A percentile compares a stretch with the other conserved stretches of the same genome.
Conservation (phyloP, 30 jellyfish, hydroid and myxozoan species). For the Aurelia sp. region DNA sequence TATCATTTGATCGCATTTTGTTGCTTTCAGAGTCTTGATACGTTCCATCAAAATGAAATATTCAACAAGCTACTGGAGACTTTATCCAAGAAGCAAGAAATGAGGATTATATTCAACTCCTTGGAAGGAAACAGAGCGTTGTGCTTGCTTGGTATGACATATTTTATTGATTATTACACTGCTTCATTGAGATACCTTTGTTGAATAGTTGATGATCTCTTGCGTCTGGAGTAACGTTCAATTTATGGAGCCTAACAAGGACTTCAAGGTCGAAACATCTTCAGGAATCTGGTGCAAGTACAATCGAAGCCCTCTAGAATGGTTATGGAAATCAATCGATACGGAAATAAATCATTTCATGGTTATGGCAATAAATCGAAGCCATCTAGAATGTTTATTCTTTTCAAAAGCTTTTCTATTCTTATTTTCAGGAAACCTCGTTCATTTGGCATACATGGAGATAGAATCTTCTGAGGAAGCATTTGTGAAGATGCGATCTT, state of each 20-base stretch:
- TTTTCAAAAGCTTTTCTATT: too few species aligned
- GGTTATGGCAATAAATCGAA: too few species aligned
- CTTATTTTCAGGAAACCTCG: slow-evolving; percentile 22
- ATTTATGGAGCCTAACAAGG: too few species aligned
- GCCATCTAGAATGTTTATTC: too few species aligned
- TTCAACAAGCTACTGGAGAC: slow-evolving; percentile 31
- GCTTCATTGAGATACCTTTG: too few species aligned
- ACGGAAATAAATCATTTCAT: too few species aligned
- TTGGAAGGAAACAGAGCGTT: slow-evolving; percentile 71
- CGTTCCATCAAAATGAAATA: slow-evolving; percentile 33
- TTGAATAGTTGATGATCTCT: neutral
- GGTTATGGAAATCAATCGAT: too few species aligned
- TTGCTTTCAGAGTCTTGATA: slow-evolving; percentile 45
- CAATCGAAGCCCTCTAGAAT: too few species aligned
- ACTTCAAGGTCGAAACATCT: too few species aligned
- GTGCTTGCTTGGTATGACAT: slow-evolving; percentile 70
- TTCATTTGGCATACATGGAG: slow-evolving; percentile 25
- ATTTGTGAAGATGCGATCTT: slow-evolving; percentile 7
- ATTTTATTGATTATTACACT: neutral
- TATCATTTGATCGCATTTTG: neutral
- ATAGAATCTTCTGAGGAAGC: slow-evolving; percentile 8
- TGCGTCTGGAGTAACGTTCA: too few species aligned
- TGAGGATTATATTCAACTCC: slow-evolving; percentile 71
- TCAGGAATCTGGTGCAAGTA: too few species aligned
- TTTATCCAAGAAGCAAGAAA: slow-evolving; percentile 51